Base-by-base conservation (phyloP, 2,888 invertebrate species). In the Temnothorax ravouxi region DNA sequence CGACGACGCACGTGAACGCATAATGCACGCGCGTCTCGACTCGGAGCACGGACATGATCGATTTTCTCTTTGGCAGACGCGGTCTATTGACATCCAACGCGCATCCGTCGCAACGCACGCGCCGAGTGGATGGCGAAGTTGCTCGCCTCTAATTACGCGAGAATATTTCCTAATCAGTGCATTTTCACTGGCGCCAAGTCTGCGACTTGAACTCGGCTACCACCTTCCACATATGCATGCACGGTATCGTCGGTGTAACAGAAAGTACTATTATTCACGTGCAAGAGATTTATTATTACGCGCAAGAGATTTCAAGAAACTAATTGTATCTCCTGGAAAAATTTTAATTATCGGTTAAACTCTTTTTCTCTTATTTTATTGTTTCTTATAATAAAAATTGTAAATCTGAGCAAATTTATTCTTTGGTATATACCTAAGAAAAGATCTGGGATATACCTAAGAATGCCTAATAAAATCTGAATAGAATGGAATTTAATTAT, bases 91-190 rank as follows among this genome's bases (percentile, higher is more conserved):
- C 90, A 93, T 83, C 84, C 92, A 90, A 84, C 76, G 84, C 89
- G 91, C 93, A 93, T 92, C 87, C 84, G 83, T 80, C 86, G 84
- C 86, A 86, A 85, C 84, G 84, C 87, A 88, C 84, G 86, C 86
- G 83, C 90, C 83, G 80, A 87, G 84, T 87, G 87, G 90, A 89
- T 92, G n/a, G 89, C 87, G 91, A 91, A 90, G 47, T 89, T 82
- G 82, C 85, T 87, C 88, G 86, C 89, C 86, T 93, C 90, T 94
- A 94, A 93, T 94, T 94, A 93, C 93, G 92, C 92, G 92, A 82
- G 83, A 85, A 93, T 92, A 92, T 94, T 94, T 94, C 93, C 91
- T 93, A 93, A 94, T 94, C 93, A 89, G 92, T 85, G 88, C 87
- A 90, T 89, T 94, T 94, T 94, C 92, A 90, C 92, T 88, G 88